Evolutionary conservation across 2,888 invertebrate species (phyloP).

Genomic region (Oxyteleia sp.): DNA sequence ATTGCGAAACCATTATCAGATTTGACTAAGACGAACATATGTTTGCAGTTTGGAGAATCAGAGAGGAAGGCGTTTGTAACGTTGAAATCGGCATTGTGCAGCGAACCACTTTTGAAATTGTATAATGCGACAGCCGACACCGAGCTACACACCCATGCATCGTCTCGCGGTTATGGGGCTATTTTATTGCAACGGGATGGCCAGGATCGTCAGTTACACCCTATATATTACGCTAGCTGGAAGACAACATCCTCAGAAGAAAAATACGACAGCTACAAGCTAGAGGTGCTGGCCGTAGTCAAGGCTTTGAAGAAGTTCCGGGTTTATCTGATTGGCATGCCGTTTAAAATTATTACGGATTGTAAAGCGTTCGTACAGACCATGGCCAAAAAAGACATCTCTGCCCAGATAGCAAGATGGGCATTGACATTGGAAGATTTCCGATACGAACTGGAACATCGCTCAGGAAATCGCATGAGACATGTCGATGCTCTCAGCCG

Average conservation of each 20-base stretch:
- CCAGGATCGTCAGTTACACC: constrained; percentile 8
- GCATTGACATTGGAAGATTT: neutral
- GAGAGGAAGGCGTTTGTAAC: neutral
- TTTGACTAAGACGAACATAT: neutral
- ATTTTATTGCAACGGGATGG: constrained; percentile 32
- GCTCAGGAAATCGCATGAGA: neutral
- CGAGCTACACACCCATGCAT: neutral
- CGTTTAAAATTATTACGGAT: no score
- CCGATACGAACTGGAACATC: neutral
- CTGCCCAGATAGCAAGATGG: constrained; percentile 1
- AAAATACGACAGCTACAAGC: constrained; percentile 48
- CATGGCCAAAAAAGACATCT: neutral
- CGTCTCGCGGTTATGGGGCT: constrained; percentile 36
- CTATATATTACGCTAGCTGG: constrained; percentile 36
- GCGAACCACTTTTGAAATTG: neutral
- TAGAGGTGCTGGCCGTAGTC: constrained; percentile 5
- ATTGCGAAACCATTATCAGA: neutral
- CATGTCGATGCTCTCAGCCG: constrained; percentile 1
- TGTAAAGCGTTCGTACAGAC: constrained; percentile 7
- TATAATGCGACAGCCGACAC: neutral
- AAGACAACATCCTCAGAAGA: constrained; percentile 25
- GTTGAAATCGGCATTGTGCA: neutral
- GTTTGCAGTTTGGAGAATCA: neutral
- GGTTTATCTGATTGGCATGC: constrained; percentile 1
- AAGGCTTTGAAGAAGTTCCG: neutral